Evolutionary conservation across 2,797 vertebrate genomes (phyloP).

Genomic region (Hybognathus amarus): DNA sequence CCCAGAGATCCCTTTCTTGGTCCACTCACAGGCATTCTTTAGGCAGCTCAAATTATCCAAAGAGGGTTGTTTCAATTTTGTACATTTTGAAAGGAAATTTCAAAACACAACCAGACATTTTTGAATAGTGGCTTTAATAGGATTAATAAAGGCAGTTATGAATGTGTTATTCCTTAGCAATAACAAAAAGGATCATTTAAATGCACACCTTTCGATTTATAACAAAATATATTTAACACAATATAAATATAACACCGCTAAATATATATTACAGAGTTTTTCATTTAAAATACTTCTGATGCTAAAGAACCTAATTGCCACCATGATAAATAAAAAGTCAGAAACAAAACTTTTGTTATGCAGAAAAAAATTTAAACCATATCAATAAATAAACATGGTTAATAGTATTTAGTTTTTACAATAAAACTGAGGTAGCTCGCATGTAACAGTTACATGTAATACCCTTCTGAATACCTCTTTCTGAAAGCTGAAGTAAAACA

Average conservation of each 20-base stretch:
- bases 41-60: background rate
- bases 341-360: background rate
- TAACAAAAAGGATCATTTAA: background rate
- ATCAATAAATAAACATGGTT: background rate
- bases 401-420: background rate
- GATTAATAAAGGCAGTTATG: background rate
- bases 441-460: background rate
- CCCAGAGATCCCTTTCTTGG: too few relatives aligned
- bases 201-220: background rate
- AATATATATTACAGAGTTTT: background rate
- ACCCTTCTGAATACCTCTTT: background rate
- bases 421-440: background rate
- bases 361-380: background rate
- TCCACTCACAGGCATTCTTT: too few relatives aligned
- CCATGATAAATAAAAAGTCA: background rate
- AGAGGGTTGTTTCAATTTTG: background rate
- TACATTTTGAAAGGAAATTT: background rate
- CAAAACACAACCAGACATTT: constrained; percentile 8
- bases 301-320: background rate
- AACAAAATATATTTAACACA: background rate
- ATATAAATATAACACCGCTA: background rate
- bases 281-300: background rate
- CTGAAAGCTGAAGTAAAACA: background rate
- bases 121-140: background rate
- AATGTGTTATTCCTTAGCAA: background rate